Percentiles rank a stretch among this genome's conserved stretches.
Conservation (phyloP, 1,140 invertebrate genomes). For the Drosophila orosa region DNA sequence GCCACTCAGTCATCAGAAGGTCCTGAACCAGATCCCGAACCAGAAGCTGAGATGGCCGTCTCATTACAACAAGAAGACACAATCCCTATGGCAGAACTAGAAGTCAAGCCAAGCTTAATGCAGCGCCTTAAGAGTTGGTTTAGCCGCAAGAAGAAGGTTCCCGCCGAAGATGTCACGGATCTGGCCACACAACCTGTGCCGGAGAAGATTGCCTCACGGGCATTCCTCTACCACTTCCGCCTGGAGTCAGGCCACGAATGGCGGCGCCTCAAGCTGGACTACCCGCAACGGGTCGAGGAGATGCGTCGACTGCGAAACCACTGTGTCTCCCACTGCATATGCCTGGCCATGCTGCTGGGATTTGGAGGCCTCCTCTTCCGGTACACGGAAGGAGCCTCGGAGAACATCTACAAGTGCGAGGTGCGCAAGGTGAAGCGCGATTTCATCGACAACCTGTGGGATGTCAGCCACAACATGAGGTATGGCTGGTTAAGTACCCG, state of each 20-base stretch:
- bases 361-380: slow-evolving; percentile 91
- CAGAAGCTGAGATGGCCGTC: not conserved
- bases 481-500: slow-evolving; percentile 20
- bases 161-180: not conserved
- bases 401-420: slow-evolving; percentile 94
- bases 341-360: slow-evolving; percentile 90
- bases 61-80: not conserved
- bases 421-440: slow-evolving; percentile 93
- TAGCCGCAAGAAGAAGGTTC: slow-evolving; percentile 2
- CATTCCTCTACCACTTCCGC: slow-evolving; percentile 47
- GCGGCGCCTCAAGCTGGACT: slow-evolving; percentile 86
- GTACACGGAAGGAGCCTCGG: slow-evolving; percentile 91
- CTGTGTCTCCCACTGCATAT: slow-evolving; percentile 88
- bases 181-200: slow-evolving; percentile 1
- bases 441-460: slow-evolving; percentile 92
- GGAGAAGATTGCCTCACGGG: slow-evolving; percentile 23
- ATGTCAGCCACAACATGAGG: slow-evolving; percentile 90
- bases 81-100: not conserved
- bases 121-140: slow-evolving; percentile 37
- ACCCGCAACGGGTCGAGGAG: slow-evolving; percentile 85
- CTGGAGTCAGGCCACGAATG: slow-evolving; percentile 85
- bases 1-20: not conserved
- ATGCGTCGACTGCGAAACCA: slow-evolving; percentile 87
- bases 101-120: slow-evolving; percentile 19
- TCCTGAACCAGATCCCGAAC: not conserved